Percentiles rank a stretch among this genome's conserved stretches.
These are phyloP conservation scores for Chloroclysta siterata DNA, from an alignment of 2,888 invertebrate genomes.

Conservation along the genomic window DNA sequence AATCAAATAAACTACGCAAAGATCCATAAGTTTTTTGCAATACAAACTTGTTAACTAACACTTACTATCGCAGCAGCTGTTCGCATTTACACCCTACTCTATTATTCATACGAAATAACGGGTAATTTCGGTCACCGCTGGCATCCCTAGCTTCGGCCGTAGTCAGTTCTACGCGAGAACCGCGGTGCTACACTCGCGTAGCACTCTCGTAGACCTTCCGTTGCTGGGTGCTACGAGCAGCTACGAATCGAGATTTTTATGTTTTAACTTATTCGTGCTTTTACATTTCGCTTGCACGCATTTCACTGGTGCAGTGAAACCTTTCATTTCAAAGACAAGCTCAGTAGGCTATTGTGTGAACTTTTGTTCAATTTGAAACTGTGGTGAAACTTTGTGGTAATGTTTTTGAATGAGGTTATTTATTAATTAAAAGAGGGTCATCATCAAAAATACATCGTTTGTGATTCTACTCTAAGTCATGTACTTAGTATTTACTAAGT, in stretches of 20 bases:
- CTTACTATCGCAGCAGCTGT: slow-evolving; percentile 46
- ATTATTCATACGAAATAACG: slow-evolving; percentile 55
- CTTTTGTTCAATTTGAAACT: slow-evolving; percentile 16
- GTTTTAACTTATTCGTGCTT: slow-evolving; percentile 37
- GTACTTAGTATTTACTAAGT: no score
- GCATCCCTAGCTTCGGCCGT: slow-evolving; percentile 53
- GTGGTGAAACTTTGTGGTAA: slow-evolving; percentile 21
- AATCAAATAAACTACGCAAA: neutral
- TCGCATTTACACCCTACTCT: slow-evolving; percentile 45
- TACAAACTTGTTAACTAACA: slow-evolving; percentile 39
- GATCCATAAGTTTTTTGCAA: slow-evolving; percentile 18
- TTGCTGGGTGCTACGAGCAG: slow-evolving; percentile 48
- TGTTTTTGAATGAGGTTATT: slow-evolving; percentile 3
- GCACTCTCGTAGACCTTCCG: slow-evolving; percentile 56
- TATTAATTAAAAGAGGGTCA: slow-evolving; percentile 25
- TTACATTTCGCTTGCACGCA: slow-evolving; percentile 33
- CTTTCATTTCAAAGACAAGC: slow-evolving; percentile 22
- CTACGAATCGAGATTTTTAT: slow-evolving; percentile 45
- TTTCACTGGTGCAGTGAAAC: slow-evolving; percentile 45
- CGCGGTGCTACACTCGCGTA: slow-evolving; percentile 57
- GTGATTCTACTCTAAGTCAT: no score
- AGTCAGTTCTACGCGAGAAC: slow-evolving; percentile 56
- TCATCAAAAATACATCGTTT: neutral
- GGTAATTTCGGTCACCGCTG: slow-evolving; percentile 60
- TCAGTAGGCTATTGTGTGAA: slow-evolving; percentile 22